Evolutionary conservation across 1,140 invertebrate genomes (phyloP).

Genomic region (Acromyrmex charruanus): DNA sequence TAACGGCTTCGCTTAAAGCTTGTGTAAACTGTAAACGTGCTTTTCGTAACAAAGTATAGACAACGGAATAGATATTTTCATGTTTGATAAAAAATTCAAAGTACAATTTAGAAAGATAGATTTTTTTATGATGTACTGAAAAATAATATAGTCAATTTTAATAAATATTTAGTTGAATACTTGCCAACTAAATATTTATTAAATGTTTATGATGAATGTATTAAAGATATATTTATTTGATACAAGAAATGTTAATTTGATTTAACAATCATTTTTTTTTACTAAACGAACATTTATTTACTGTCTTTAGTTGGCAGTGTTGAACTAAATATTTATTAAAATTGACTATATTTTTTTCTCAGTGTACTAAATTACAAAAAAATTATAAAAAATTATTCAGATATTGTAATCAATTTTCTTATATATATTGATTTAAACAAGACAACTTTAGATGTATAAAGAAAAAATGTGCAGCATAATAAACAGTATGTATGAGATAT

Average conservation of each 20-base stretch:
- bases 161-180: no score
- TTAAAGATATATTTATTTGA: no score
- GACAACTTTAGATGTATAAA: conserved; percentile 1
- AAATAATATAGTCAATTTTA: no score
- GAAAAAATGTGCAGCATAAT: conserved; percentile 3
- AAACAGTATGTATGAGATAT: conserved; percentile 4
- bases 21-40: not conserved
- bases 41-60: not conserved
- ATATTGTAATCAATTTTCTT: conserved; percentile 12
- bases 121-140: not conserved
- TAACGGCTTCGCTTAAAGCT: not conserved
- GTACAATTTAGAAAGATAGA: not conserved
- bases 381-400: not conserved
- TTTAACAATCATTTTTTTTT: no score
- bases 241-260: no score
- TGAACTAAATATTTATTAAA: no score
- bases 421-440: not conserved
- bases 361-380: not conserved
- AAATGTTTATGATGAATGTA: no score
- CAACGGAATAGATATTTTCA: not conserved
- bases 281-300: no score
- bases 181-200: no score
- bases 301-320: no score
- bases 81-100: not conserved
- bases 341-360: no score